phyloP scores from a whole-genome alignment of 2,113 vertebrate genomes.

The Mus musculus region GRCm39 chr12:104142501-104143000 shows the following conservation, averaged over 20 bases:
- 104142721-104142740: fast-evolving
- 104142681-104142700: neutral
- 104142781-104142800: fast-evolving
- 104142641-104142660: neutral
- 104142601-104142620: neutral
- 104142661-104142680: too few relatives aligned
- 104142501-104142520: neutral
- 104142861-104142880: too few relatives aligned
- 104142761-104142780: too few relatives aligned
- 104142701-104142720: neutral
- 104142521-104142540: fast-evolving
- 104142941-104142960: too few relatives aligned
- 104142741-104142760: too few relatives aligned
- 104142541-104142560: neutral
- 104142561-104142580: neutral
- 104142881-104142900: too few relatives aligned
- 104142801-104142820: neutral
- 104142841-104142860: too few relatives aligned
- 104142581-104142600: neutral
- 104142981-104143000: neutral
- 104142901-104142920: too few relatives aligned
- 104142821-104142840: neutral
- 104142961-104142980: neutral
- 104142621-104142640: neutral
- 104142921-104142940: too few relatives aligned